These are phyloP conservation scores for Dinothrombium tinctorium DNA, from an alignment of 1,140 invertebrate species.

Conservation along the genomic window DNA sequence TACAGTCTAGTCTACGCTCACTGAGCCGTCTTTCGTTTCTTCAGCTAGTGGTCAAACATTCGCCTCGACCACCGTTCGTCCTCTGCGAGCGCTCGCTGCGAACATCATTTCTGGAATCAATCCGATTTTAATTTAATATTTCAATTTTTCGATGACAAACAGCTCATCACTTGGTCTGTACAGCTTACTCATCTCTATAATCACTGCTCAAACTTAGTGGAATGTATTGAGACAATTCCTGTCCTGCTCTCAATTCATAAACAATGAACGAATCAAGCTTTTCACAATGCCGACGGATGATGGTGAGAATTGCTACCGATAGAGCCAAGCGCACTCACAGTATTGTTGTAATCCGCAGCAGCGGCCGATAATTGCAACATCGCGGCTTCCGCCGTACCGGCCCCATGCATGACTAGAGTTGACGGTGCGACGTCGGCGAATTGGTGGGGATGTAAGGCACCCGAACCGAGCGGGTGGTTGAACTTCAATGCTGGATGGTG, in stretches of 20 bases:
- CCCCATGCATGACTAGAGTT: conserved; percentile 11
- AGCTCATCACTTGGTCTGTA: no score
- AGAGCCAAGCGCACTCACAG: not conserved
- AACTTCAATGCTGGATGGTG: not conserved
- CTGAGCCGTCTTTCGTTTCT: no score
- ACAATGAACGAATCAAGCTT: not conserved
- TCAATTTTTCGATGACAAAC: no score
- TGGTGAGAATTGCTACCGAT: not conserved
- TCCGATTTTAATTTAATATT: no score
- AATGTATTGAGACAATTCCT: no score
- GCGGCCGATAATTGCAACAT: not conserved
- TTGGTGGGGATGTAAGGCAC: conserved; percentile 3
- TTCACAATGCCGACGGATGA: not conserved
- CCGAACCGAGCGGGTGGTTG: conserved; percentile 1
- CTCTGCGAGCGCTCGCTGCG: no score
- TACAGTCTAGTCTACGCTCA: no score
- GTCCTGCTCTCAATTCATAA: not conserved
- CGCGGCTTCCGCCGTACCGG: not conserved
- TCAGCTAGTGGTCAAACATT: no score
- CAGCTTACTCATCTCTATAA: no score
- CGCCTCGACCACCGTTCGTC: no score
- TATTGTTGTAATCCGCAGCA: not conserved
- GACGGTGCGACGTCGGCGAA: conserved; percentile 10
- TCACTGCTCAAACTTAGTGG: no score
- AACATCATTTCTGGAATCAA: no score